phyloP scores from a whole-genome alignment of 2,888 invertebrate genomes.

The Drosophila niveifrons region DNA sequence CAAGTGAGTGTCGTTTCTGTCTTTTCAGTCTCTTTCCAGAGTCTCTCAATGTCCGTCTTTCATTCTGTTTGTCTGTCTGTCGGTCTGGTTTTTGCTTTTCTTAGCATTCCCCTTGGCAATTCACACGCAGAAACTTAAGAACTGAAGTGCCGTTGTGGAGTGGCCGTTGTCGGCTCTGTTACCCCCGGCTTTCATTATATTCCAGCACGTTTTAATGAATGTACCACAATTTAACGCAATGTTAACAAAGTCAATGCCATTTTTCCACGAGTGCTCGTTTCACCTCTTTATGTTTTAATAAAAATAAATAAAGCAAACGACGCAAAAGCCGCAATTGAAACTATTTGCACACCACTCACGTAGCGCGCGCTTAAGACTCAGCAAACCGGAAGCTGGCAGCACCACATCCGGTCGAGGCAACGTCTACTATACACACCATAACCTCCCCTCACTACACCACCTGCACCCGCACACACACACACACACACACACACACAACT shows the following conservation, averaged over 20 bases:
- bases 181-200: slow-evolving; percentile 47
- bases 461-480: background rate
- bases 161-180: slow-evolving; percentile 24
- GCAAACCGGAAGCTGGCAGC: slow-evolving; percentile 79
- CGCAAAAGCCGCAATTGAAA: slow-evolving; percentile 81
- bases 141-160: slow-evolving; percentile 22
- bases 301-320: slow-evolving; percentile 82
- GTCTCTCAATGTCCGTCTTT: background rate
- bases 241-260: slow-evolving; percentile 81
- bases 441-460: too few relatives aligned
- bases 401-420: slow-evolving; percentile 72
- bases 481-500: slow-evolving; percentile 22
- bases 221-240: slow-evolving; percentile 79
- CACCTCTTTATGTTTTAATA: slow-evolving; percentile 81
- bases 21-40: background rate
- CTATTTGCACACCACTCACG: slow-evolving; percentile 81
- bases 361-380: slow-evolving; percentile 78
- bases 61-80: background rate
- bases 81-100: slow-evolving; percentile 20
- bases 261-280: slow-evolving; percentile 58
- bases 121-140: slow-evolving; percentile 33
- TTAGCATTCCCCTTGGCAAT: slow-evolving; percentile 8
- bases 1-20: slow-evolving; percentile 36
- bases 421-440: slow-evolving; percentile 11
- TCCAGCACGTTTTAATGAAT: slow-evolving; percentile 68